Evolutionary conservation across 2,797 vertebrate genomes (phyloP).

Genomic region (Cyprinodon diabolis): DNA sequence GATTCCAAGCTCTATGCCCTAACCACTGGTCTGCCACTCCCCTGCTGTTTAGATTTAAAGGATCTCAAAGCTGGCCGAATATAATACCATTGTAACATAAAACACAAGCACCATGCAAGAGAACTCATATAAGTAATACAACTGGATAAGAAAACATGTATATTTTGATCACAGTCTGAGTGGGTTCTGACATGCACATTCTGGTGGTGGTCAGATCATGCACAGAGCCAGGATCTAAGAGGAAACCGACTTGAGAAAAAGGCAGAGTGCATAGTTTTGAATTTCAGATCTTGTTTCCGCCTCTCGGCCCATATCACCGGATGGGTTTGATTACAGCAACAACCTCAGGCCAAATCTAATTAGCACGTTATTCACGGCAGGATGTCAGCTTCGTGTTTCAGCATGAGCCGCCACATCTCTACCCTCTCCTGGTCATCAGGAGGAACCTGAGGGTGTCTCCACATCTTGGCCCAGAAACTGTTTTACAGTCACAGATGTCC

Average conservation of each 20-base stretch:
- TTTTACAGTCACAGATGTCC: background rate
- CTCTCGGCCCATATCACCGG: constrained; percentile 58
- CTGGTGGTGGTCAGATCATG: constrained; percentile 29
- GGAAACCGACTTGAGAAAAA: constrained; percentile 62
- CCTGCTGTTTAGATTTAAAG: background rate
- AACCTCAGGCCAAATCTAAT: constrained; percentile 71
- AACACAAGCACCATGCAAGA: background rate
- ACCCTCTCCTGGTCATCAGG: constrained; percentile 35
- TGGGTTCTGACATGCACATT: background rate
- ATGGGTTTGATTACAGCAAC: constrained; percentile 74
- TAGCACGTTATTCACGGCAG: constrained; percentile 73
- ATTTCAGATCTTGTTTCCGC: constrained; percentile 62
- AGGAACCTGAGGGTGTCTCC: constrained; percentile 22
- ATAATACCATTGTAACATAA: background rate
- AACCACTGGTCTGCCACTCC: background rate
- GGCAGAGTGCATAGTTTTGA: constrained; percentile 61
- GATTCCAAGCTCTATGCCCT: too few relatives aligned
- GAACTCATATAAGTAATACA: background rate
- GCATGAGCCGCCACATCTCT: constrained; percentile 30
- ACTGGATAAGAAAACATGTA: background rate
- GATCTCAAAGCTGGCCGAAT: background rate
- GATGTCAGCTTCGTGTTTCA: constrained; percentile 64
- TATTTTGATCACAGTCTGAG: background rate
- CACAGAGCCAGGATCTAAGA: constrained; percentile 55
- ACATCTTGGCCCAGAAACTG: constrained; percentile 5